Conservation (phyloP, 2,797 vertebrate species). For the Tenualosa thibaudeaui region DNA sequence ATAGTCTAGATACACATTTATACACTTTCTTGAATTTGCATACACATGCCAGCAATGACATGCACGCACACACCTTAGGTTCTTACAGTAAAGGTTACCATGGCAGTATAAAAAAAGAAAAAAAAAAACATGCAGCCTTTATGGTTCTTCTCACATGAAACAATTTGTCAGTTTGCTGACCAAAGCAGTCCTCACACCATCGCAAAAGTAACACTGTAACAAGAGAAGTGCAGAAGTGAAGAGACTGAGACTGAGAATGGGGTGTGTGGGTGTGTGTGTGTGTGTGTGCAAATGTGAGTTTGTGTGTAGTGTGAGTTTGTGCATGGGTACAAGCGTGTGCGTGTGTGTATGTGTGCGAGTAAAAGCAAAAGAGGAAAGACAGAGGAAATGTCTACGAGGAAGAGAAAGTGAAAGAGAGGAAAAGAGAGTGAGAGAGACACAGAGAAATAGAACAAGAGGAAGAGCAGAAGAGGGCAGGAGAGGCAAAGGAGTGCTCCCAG, state of each 20-base stretch:
- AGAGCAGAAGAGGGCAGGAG: neutral
- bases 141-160: constrained; percentile 16
- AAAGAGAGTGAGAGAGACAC: neutral
- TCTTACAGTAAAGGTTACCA: neutral
- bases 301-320: neutral
- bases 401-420: neutral
- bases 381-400: neutral
- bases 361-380: neutral
- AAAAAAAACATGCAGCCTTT: neutral
- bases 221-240: constrained; percentile 19
- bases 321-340: neutral
- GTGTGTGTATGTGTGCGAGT: neutral
- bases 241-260: neutral
- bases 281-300: neutral
- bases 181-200: constrained; percentile 36
- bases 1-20: neutral
- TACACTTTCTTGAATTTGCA: neutral
- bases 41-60: neutral
- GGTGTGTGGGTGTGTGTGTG: neutral
- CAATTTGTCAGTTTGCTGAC: constrained; percentile 47
- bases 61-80: neutral
- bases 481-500: neutral
- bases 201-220: constrained; percentile 40
- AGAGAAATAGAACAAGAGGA: neutral
- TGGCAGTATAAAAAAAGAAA: neutral